phyloP scores from a whole-genome alignment of 1,140 invertebrate genomes.

The Drosophila kurseongensis region DNA sequence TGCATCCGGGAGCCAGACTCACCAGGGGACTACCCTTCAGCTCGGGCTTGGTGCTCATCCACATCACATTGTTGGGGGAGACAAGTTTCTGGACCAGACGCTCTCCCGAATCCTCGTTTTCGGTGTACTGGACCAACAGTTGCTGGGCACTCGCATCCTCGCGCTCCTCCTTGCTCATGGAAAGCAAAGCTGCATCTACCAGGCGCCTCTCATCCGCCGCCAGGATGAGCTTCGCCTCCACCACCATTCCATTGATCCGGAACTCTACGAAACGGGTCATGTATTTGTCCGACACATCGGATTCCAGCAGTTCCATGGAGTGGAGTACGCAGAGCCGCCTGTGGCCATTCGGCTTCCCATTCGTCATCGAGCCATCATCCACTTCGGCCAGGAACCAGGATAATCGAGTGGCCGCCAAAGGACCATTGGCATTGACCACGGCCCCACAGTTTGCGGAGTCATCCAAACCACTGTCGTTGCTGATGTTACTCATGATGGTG shows the following conservation, averaged over 20 bases:
- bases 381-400: conserved; percentile 80
- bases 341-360: conserved; percentile 43
- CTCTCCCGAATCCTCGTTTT: conserved; percentile 26
- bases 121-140: conserved; percentile 63
- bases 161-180: conserved; percentile 49
- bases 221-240: conserved; percentile 71
- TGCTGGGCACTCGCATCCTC: conserved; percentile 21
- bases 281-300: conserved; percentile 66
- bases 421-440: conserved; percentile 11
- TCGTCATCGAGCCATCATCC: conserved; percentile 55
- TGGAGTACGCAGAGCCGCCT: conserved; percentile 57
- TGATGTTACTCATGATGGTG: conserved; percentile 53
- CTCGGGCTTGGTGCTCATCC: conserved; percentile 58
- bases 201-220: conserved; percentile 67
- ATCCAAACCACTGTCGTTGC: conserved; percentile 62
- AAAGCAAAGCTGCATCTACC: conserved; percentile 57
- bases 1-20: conserved; percentile 26
- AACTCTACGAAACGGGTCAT: conserved; percentile 69
- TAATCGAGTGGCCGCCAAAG: conserved; percentile 52
- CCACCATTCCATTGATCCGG: conserved; percentile 46
- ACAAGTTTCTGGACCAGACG: conserved; percentile 62
- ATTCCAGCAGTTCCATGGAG: conserved; percentile 70
- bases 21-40: conserved; percentile 44
- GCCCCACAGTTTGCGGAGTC: conserved; percentile 47
- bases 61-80: conserved; percentile 45